Percentiles rank a stretch among this genome's conserved stretches.
Conservation (phyloP, 1,140 invertebrate genomes). For the Tetramorium parvispinum region DNA sequence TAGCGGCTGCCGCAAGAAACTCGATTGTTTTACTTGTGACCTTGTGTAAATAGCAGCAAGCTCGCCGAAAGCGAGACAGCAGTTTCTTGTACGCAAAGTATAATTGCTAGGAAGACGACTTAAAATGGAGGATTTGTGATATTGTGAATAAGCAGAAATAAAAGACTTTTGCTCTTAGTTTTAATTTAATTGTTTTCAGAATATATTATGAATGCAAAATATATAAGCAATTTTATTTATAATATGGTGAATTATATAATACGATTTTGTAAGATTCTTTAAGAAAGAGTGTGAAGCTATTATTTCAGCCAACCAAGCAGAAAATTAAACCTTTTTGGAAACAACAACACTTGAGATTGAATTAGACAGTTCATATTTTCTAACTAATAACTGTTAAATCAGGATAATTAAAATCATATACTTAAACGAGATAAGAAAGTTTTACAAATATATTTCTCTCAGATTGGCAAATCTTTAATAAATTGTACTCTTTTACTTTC, state of each 20-base stretch:
- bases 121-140: neutral
- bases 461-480: too few relatives aligned
- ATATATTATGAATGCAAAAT: neutral
- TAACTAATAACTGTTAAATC: neutral
- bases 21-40: constrained; percentile 22
- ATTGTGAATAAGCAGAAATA: neutral
- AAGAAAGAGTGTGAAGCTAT: too few relatives aligned
- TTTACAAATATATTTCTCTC: neutral
- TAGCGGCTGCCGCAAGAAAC: constrained; percentile 5
- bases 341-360: too few relatives aligned
- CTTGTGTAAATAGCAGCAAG: constrained; percentile 39
- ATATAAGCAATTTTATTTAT: neutral
- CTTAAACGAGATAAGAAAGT: neutral
- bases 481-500: too few relatives aligned
- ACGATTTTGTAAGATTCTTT: neutral
- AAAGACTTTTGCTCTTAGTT: neutral
- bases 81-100: constrained; percentile 4
- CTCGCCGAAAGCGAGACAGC: constrained; percentile 7
- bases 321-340: too few relatives aligned
- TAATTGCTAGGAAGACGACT: constrained; percentile 8
- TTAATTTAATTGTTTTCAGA: constrained; percentile 8
- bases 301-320: too few relatives aligned
- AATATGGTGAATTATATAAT: neutral
- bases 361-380: too few relatives aligned
- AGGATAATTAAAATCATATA: neutral